These are phyloP conservation scores for Xenops minutus DNA, from an alignment of 2,797 vertebrate species.

Conservation along the genomic window DNA sequence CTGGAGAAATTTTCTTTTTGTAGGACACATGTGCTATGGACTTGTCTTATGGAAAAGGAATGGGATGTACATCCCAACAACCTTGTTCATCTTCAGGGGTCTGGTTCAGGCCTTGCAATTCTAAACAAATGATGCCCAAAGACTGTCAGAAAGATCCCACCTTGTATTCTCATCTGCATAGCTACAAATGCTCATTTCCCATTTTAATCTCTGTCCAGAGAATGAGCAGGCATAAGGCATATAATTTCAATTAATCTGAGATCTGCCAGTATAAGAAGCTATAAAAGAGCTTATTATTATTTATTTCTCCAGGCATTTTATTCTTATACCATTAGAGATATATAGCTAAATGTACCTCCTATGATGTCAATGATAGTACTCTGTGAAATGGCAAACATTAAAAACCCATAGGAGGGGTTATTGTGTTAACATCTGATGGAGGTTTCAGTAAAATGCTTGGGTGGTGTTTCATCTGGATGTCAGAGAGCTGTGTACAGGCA, in stretches of 20 bases:
- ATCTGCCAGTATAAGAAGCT: background rate
- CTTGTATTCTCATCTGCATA: background rate
- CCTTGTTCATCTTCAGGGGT: background rate
- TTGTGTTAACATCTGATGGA: background rate
- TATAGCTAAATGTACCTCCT: background rate
- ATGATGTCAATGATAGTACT: background rate
- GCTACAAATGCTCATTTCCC: background rate
- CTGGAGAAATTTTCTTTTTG: background rate
- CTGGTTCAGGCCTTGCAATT: background rate
- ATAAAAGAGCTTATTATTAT: conserved; percentile 37
- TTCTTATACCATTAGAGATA: background rate
- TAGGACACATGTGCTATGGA: background rate
- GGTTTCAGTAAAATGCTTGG: background rate
- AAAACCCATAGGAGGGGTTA: conserved; percentile 22
- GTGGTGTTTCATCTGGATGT: background rate
- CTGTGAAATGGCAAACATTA: conserved; percentile 27
- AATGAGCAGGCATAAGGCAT: background rate
- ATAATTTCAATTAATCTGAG: conserved; percentile 60
- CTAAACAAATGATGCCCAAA: background rate
- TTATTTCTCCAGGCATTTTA: conserved; percentile 50
- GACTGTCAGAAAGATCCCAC: background rate
- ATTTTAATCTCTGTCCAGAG: conserved; percentile 30
- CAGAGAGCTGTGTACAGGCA: background rate
- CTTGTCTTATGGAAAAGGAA: background rate
- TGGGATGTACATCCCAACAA: background rate